Evolutionary conservation across 2,888 invertebrate genomes (phyloP).

Genomic region (Pristionchus fissidentatus): DNA sequence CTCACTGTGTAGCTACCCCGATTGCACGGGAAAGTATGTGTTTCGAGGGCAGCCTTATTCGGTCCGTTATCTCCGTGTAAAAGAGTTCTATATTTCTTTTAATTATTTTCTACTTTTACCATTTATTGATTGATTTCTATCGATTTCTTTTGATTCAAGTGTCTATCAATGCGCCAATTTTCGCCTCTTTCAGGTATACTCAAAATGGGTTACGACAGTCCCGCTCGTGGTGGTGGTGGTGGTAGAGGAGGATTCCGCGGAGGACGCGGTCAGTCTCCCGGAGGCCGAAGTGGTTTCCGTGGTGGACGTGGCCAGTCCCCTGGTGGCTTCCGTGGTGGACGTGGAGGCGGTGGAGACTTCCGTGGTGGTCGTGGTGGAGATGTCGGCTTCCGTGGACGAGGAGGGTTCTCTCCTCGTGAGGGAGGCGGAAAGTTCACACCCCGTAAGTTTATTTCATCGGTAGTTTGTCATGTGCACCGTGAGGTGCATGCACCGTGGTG

Average conservation of each 20-base stretch:
- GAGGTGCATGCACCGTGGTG: too few relatives aligned
- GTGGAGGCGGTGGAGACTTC: slow-evolving; percentile 49
- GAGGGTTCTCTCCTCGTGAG: slow-evolving; percentile 43
- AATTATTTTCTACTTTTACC: neutral
- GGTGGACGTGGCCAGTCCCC: slow-evolving; percentile 48
- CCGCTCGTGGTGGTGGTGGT: slow-evolving; percentile 55
- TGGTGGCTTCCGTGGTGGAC: slow-evolving; percentile 47
- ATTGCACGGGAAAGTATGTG: neutral
- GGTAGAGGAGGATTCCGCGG: slow-evolving; percentile 52
- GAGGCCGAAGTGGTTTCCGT: slow-evolving; percentile 37
- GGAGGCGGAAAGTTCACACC: slow-evolving; percentile 53
- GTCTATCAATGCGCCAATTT: neutral
- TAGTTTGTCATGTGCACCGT: too few relatives aligned
- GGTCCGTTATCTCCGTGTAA: too few relatives aligned
- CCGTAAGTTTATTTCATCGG: slow-evolving; percentile 18
- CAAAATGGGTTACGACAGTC: slow-evolving; percentile 63
- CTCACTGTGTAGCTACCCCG: slow-evolving; percentile 9
- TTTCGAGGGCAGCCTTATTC: neutral
- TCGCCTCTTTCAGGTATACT: slow-evolving; percentile 3
- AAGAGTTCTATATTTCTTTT: neutral
- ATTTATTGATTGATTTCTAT: slow-evolving; percentile 34
- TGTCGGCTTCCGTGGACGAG: slow-evolving; percentile 53
- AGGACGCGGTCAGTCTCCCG: slow-evolving; percentile 42
- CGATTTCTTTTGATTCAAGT: neutral
- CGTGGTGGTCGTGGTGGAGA: slow-evolving; percentile 46